Evolutionary conservation across 2,113 vertebrate species (phyloP).

Genomic region (Neomonachus schauinslandi): DNA sequence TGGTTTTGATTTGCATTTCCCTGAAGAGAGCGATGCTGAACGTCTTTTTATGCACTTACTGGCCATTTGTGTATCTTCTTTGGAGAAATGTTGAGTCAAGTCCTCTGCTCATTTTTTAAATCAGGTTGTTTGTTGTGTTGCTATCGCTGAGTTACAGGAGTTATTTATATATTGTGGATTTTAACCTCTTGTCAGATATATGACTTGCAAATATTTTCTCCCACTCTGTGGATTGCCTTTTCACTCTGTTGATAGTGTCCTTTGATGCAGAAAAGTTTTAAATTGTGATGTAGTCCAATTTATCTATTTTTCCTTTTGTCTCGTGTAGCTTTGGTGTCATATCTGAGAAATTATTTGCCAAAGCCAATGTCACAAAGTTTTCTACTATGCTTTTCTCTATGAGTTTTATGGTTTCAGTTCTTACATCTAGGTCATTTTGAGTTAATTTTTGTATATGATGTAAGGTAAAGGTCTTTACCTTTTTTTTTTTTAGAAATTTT

Average conservation of each 20-base stretch:
- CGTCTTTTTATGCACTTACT: background rate
- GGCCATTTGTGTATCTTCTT: background rate
- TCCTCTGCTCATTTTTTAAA: constrained; percentile 22
- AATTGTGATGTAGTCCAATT: background rate
- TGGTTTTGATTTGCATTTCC: background rate
- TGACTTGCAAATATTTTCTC: background rate
- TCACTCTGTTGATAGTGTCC: background rate
- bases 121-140: background rate
- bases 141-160: background rate
- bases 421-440: background rate
- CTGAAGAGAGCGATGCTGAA: background rate
- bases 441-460: background rate
- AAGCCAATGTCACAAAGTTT: background rate
- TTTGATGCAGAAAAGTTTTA: constrained; percentile 3
- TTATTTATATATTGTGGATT: constrained; percentile 1
- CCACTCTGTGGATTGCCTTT: background rate
- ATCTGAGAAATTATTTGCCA: background rate
- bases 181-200: background rate
- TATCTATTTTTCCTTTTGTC: constrained; percentile 26
- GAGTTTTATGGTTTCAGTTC: background rate
- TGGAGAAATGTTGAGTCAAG: background rate
- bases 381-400: background rate
- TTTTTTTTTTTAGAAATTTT: background rate
- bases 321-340: background rate
- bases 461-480: background rate